These are phyloP conservation scores for Sarcophilus harrisii DNA, from an alignment of 2,797 vertebrate genomes.

Conservation along the genomic window DNA sequence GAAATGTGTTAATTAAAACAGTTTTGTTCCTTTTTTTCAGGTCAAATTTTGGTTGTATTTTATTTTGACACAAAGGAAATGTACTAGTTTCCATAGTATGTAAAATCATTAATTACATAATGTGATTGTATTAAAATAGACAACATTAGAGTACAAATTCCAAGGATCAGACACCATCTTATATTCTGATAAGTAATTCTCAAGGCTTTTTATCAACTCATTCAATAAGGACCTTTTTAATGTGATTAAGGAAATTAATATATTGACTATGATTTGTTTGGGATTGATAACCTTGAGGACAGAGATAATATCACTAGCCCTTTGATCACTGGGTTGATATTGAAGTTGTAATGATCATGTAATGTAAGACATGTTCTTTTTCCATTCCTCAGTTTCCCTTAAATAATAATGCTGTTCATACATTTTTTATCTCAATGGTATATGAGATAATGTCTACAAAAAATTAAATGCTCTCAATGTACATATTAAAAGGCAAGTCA, in stretches of 20 bases:
- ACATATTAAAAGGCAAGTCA: background rate
- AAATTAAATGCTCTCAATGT: background rate
- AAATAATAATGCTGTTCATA: background rate
- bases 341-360: background rate
- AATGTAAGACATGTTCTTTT: background rate
- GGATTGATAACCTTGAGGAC: background rate
- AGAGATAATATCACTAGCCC: background rate
- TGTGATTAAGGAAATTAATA: conserved; percentile 18
- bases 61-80: conserved; percentile 9
- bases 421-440: background rate
- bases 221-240: background rate
- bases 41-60: conserved; percentile 28
- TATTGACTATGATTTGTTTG: background rate
- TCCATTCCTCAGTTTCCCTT: background rate
- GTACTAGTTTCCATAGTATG: background rate
- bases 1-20: conserved; percentile 46
- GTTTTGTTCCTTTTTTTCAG: conserved; percentile 40
- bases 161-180: background rate
- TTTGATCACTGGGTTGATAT: background rate
- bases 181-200: conserved; percentile 1
- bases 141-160: background rate
- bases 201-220: conserved; percentile 11
- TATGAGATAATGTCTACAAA: background rate
- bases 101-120: conserved; percentile 39
- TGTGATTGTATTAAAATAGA: background rate